Conservation (phyloP, 2,113 vertebrate genomes). For the Capreolus pygargus region DNA sequence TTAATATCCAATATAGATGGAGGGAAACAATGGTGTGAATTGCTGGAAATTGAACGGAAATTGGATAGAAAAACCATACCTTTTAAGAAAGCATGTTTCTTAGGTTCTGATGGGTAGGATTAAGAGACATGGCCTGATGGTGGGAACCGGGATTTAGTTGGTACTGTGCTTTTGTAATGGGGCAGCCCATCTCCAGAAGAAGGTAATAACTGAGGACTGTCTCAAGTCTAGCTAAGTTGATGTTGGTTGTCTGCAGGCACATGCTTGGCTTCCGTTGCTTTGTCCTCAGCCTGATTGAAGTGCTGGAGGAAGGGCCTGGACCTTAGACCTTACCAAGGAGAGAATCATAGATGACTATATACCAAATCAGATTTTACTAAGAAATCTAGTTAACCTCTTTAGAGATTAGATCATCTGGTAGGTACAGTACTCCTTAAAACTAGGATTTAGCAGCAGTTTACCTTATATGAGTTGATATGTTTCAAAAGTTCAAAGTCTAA, state of each 20-base stretch:
- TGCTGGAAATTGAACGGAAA: not conserved
- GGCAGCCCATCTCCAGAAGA: not conserved
- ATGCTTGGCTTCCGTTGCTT: not conserved
- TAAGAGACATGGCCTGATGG: conserved; percentile 26
- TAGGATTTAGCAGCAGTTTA: conserved; percentile 13
- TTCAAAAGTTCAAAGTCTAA: conserved; percentile 50
- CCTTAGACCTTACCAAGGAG: not conserved
- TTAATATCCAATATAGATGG: not conserved
- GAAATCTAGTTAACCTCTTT: conserved; percentile 14
- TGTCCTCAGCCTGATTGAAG: not conserved
- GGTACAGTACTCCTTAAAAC: conserved; percentile 16
- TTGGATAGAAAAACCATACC: not conserved
- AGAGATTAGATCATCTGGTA: not conserved
- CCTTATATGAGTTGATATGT: not conserved
- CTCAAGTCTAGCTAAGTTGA: not conserved
- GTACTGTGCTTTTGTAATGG: not conserved
- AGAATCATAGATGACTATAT: not conserved
- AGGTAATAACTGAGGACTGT: not conserved
- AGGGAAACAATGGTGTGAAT: not conserved
- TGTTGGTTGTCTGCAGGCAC: not conserved
- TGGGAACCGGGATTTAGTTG: not conserved
- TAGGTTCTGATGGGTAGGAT: not conserved
- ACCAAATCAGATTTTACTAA: conserved; percentile 8
- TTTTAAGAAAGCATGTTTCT: conserved; percentile 35
- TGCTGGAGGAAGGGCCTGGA: not conserved